Evolutionary conservation across 2,797 vertebrate genomes (phyloP), one percentile per base, ranked within the genome.

Genomic region (Notolabrus celidotus): DNA sequence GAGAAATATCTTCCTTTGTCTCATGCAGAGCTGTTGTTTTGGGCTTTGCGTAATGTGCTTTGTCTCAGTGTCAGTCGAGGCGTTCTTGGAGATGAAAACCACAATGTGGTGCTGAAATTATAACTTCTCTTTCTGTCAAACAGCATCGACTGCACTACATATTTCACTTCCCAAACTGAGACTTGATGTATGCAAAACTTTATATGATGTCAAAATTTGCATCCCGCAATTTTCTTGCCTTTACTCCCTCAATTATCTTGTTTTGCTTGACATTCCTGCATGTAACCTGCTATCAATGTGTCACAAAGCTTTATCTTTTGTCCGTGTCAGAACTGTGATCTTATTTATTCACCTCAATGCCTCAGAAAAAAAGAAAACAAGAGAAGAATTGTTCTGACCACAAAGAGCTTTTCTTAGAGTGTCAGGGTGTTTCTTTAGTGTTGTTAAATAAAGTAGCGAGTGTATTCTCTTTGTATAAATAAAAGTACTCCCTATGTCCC

Each of bases 61-160:
- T 86, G 80, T 85, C 63, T 85, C 51, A 0, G 2, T 67, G 78
- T 76, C 78, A 83, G 66, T 53, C 5, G 55, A 68, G 22, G 55
- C 70, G 72, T 82, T 85, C 66, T 67, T 83, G 54, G 50, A 79
- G 72, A 79, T 80, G 53, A 80, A 79, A 88, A 83, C 76, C 80
- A 74, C 66, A 77, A 36, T 23, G 54, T n/a, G 31, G 42, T 52
- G 38, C 69, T 74, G 36, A 71, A 85, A 85, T 73, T 45, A 82
- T 65, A 45, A 76, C 73, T 76, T 71, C 22, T 71, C 71, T 74
- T 60, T 66, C 74, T 70, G 42, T 59, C 39, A 68, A 70, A 68
- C 77, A 54, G 39, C 38, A 62, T 58, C 47, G 49, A 53, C 59
- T 54, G 17, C 52, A 71, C 43, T 56, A 56, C 79, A 55, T 83